A percentile compares a stretch with the other conserved stretches of the same genome.
These are phyloP conservation scores for Drosophila mercatorum DNA, from an alignment of 2,888 invertebrate genomes.

Conservation along the genomic window DNA sequence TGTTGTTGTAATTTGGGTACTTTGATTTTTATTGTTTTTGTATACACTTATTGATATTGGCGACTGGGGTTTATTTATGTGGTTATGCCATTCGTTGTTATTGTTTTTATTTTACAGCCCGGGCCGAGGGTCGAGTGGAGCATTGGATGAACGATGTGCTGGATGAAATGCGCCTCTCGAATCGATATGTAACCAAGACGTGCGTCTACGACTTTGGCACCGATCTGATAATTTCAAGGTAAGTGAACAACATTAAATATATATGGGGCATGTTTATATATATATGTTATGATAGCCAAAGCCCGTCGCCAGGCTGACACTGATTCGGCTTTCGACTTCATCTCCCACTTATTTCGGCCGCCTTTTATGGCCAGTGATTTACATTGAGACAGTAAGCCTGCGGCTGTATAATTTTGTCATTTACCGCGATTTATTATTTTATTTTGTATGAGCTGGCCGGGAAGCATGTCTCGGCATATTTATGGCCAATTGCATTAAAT, in stretches of 20 bases:
- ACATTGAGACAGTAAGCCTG: conserved; percentile 61
- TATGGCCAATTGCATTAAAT: conserved; percentile 81
- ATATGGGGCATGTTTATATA: conserved; percentile 22
- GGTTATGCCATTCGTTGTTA: conserved; percentile 61
- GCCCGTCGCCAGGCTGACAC: conserved; percentile 19
- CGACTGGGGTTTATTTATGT: conserved; percentile 78
- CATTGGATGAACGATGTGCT: conserved; percentile 96
- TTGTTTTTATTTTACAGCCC: conserved; percentile 84
- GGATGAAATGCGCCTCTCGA: conserved; percentile 92
- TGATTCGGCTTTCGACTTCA: conserved; percentile 13
- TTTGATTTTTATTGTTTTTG: conserved; percentile 71
- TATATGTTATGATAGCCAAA: conserved; percentile 19
- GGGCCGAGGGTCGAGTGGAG: conserved; percentile 93
- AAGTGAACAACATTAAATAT: conserved; percentile 65
- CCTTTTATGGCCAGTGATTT: conserved; percentile 79
- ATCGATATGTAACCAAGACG: conserved; percentile 93
- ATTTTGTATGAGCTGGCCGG: conserved; percentile 65
- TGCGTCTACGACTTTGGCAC: conserved; percentile 94
- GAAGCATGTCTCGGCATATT: conserved; percentile 70
- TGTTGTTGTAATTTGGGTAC: conserved; percentile 62
- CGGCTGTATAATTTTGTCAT: conserved; percentile 83
- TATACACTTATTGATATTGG: conserved; percentile 78
- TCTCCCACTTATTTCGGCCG: conserved; percentile 12
- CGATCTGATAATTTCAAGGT: conserved; percentile 88
- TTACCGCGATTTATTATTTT: conserved; percentile 82